Base-by-base conservation (phyloP, 1,140 invertebrate genomes). In the Macrostomum lignano region DNA sequence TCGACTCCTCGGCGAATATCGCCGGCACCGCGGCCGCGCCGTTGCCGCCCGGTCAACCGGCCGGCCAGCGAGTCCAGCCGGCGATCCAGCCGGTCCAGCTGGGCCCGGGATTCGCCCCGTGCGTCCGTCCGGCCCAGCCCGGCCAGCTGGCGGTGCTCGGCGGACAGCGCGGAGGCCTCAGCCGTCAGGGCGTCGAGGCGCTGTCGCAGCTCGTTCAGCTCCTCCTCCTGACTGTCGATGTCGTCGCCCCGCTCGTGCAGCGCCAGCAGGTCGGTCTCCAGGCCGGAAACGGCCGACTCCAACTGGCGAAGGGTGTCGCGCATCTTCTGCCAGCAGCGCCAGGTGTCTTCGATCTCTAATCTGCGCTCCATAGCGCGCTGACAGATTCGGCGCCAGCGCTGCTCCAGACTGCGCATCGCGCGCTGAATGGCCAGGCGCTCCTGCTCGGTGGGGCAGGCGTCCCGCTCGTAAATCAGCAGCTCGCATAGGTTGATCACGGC, bases 401-500 rank as follows among this genome's bases (percentile, higher is more conserved):
- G 66, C 41, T 79, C 73, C 0, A 81, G 56, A 35, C 67, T 69
- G 21, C 72, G 66, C 38, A 71, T 68, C 0, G 71, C 69, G 3
- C 62, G 60, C 13, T 66, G 67, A 6, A 79, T 59, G n/a, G 67
- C 64, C 40, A 71, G 68, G 0, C 67, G 66, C 45, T 58, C 55
- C 13, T 45, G 40, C 22, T 49, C 50, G 22, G 51, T 50, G 17
- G 49, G 49, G 36, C 52, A 55, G 28, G 50, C 54, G 40, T 58
- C 51, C 4, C 44, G 42, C 37, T 57, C 55, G 35, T 49, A 47
- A 9, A 52, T 41, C 21, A 58, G 41, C 17, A 52, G 47, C 42
- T 78, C 71, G 46, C 74, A 77, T 1, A 77, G 61, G 44, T 76
- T 77, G 2, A 82, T 48, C 0, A 78, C 67, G 42, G 78, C 72